phyloP scores from a whole-genome alignment of 2,888 invertebrate species.

The Zaprionus lineosus region DNA sequence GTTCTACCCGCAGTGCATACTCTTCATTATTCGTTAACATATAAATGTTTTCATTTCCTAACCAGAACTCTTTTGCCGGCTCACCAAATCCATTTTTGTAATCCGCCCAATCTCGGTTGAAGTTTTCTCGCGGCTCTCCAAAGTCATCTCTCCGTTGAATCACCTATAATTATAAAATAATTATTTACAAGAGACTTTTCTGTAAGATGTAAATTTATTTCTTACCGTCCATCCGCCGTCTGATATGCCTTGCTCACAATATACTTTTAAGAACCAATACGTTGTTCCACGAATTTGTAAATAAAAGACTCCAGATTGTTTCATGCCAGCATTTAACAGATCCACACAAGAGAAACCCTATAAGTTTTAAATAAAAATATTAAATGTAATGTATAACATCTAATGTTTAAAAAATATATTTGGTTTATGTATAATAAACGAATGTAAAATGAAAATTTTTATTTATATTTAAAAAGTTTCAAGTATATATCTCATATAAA shows the following conservation, averaged over 20 bases:
- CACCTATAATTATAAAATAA: slow-evolving; percentile 85
- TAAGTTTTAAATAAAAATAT: too few relatives aligned
- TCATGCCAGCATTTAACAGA: slow-evolving; percentile 92
- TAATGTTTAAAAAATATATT: neutral
- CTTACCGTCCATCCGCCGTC: slow-evolving; percentile 97
- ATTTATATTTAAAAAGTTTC: too few relatives aligned
- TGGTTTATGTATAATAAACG: too few relatives aligned
- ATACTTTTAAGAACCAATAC: slow-evolving; percentile 96
- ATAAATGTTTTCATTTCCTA: slow-evolving; percentile 96
- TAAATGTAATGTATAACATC: neutral
- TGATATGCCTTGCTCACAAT: slow-evolving; percentile 93
- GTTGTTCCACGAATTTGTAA: slow-evolving; percentile 95
- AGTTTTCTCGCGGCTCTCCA: slow-evolving; percentile 93
- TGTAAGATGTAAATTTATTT: neutral
- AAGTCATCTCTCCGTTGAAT: slow-evolving; percentile 95
- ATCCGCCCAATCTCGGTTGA: slow-evolving; percentile 95
- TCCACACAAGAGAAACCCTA: slow-evolving; percentile 95
- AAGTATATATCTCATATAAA: too few relatives aligned
- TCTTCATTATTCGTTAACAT: slow-evolving; percentile 96
- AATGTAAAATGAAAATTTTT: too few relatives aligned
- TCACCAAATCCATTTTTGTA: slow-evolving; percentile 97
- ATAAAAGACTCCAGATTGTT: slow-evolving; percentile 93
- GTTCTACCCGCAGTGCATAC: slow-evolving; percentile 92
- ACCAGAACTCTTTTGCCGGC: slow-evolving; percentile 94
- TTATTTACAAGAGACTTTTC: neutral